Percentiles rank a stretch among this genome's conserved stretches.
These are phyloP conservation scores for Channa argus DNA, from an alignment of 2,113 vertebrate species.

Conservation along the genomic window DNA sequence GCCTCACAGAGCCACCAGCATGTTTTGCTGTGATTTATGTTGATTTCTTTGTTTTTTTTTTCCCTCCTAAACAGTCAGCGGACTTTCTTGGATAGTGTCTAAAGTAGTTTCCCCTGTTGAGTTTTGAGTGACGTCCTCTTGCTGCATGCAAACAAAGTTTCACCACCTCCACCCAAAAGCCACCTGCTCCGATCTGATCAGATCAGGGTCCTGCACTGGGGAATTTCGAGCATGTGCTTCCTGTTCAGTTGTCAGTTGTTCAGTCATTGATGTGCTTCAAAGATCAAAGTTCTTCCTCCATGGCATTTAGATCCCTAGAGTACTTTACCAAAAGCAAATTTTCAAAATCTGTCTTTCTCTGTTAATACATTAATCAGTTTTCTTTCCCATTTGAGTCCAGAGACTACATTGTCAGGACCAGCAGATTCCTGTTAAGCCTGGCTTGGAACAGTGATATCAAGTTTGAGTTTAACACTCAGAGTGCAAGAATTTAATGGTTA, in stretches of 20 bases:
- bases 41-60: too few relatives aligned
- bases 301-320: not conserved
- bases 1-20: too few relatives aligned
- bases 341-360: not conserved
- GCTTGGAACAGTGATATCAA: not conserved
- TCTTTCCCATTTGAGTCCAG: not conserved
- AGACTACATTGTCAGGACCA: not conserved
- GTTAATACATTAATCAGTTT: not conserved
- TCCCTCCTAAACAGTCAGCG: too few relatives aligned
- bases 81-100: not conserved
- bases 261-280: not conserved
- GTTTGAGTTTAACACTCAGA: too few relatives aligned
- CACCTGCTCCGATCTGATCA: constrained; percentile 23
- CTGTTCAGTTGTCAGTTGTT: not conserved
- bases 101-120: not conserved
- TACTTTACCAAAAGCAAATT: not conserved
- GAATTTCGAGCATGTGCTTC: not conserved
- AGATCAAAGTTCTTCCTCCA: constrained; percentile 11
- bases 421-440: not conserved
- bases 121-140: not conserved
- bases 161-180: not conserved
- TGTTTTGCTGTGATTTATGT: too few relatives aligned
- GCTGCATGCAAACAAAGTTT: constrained; percentile 30
- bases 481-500: too few relatives aligned
- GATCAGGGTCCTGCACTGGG: not conserved